These are phyloP conservation scores for Mixornis gularis DNA, from an alignment of 2,113 vertebrate genomes.

Conservation along the genomic window DNA sequence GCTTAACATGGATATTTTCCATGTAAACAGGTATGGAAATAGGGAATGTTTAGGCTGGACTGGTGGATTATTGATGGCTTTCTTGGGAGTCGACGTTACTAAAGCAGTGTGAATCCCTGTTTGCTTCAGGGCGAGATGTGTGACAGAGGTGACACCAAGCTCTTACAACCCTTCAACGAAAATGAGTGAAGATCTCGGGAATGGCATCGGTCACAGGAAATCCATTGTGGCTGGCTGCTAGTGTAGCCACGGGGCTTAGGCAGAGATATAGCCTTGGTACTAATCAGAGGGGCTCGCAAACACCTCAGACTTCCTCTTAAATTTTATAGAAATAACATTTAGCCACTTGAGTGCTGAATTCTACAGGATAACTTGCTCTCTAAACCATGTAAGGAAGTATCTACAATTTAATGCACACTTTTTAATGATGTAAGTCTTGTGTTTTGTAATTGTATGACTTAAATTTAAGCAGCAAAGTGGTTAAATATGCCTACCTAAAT, in stretches of 20 bases:
- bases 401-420: conserved; percentile 62
- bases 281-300: conserved; percentile 75
- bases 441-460: conserved; percentile 67
- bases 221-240: conserved; percentile 92
- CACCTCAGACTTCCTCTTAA: conserved; percentile 63
- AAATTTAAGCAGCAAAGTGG: conserved; percentile 81
- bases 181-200: conserved; percentile 99
- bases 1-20: conserved; percentile 82
- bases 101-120: conserved; percentile 99
- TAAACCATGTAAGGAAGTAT: conserved; percentile 72
- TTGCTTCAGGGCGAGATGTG: conserved; percentile 99
- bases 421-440: conserved; percentile 71
- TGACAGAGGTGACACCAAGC: conserved; percentile 99
- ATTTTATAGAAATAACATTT: conserved; percentile 71
- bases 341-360: conserved; percentile 76
- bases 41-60: conserved; percentile 88
- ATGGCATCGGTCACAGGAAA: conserved; percentile 97
- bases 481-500: conserved; percentile 80
- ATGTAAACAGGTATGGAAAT: conserved; percentile 83
- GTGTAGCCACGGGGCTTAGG: conserved; percentile 92
- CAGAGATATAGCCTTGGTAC: conserved; percentile 92
- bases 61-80: conserved; percentile 86
- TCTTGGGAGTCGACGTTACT: conserved; percentile 98
- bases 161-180: conserved; percentile 96
- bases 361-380: conserved; percentile 70